Base-by-base conservation (phyloP, 2,888 invertebrate species). In the Tromatobia lineatoria region DNA sequence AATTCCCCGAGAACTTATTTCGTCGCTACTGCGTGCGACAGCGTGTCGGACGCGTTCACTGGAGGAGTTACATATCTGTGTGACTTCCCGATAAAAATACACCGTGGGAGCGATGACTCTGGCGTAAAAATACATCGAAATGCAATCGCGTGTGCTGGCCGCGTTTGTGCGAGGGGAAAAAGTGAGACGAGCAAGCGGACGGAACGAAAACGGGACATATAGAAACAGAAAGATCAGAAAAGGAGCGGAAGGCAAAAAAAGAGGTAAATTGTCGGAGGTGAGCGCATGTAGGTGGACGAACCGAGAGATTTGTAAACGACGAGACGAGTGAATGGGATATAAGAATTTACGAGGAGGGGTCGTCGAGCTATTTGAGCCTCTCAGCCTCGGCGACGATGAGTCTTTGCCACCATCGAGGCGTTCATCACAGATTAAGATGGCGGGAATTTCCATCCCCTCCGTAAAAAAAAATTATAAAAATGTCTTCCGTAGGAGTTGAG, bases 81-180 rank as follows among this genome's bases (percentile, higher is more conserved):
- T 86, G 83, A 71, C 70, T 81, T 66, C 83, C 82, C 86, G 88
- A 87, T 89, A 93, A 93, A 93, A 93, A 93, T 93, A 93, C 91
- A 91, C 90, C 92, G 93, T 92, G 93, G 90, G 93, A 93, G 93
- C 93, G 93, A 93, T 93, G 93, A 93, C 93, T 93, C 91, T 91
- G 85, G 91, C 89, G 91, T 93, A 93, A 93, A 93, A 93, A 93
- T 93, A 93, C 90, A 90, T 90, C 88, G 90, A 92, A 92, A 91
- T 92, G 92, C 92, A 92, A 90, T 89, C 83, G 88, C 87, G 87
- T 75, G 80, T 85, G 86, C 59, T 73, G 85, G 64, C 79, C 29
- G 71, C 69, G 80, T 70, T 80, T 74, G 80, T 71, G 76, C 83
- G 70, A 82, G 76, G 23, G 70, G 73, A 71, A 64, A 10, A 8